phyloP scores from a whole-genome alignment of 1,140 invertebrate genomes.

The Ceratosolen solmsi region DNA sequence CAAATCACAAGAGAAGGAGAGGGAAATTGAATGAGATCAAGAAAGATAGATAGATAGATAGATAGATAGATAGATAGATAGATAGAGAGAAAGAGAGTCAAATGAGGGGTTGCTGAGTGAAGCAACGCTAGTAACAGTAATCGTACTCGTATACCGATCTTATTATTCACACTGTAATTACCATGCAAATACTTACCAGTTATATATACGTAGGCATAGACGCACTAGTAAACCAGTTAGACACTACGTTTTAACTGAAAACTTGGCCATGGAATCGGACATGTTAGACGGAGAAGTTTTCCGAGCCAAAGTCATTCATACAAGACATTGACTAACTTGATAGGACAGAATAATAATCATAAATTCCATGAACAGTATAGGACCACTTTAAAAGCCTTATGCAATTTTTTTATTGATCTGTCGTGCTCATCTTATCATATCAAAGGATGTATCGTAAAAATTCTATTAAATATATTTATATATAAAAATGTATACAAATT shows the following conservation, averaged over 20 bases:
- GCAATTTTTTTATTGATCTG: too few species aligned
- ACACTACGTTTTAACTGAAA: slow-evolving; percentile 28
- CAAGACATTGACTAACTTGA: background rate
- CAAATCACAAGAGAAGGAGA: background rate
- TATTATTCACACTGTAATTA: slow-evolving; percentile 49
- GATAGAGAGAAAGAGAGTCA: background rate
- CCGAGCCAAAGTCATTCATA: slow-evolving; percentile 52
- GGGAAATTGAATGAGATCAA: background rate
- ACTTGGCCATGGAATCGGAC: slow-evolving; percentile 50
- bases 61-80: background rate
- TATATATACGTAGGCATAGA: background rate
- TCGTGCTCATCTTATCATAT: too few species aligned
- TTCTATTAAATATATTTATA: too few species aligned
- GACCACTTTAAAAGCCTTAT: too few species aligned
- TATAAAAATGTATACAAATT: too few species aligned
- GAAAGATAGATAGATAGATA: background rate
- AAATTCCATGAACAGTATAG: slow-evolving; percentile 48
- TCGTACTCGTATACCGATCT: slow-evolving; percentile 6
- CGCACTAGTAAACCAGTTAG: background rate
- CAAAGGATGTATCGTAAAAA: too few species aligned
- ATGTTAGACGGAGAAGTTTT: background rate
- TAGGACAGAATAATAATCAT: slow-evolving; percentile 46
- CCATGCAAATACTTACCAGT: slow-evolving; percentile 5
- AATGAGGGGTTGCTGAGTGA: background rate
- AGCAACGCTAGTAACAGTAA: background rate